A percentile compares a stretch with the other conserved stretches of the same genome.
phyloP scores from a whole-genome alignment of 2,113 vertebrate species.

The Cepphus grylle region DNA sequence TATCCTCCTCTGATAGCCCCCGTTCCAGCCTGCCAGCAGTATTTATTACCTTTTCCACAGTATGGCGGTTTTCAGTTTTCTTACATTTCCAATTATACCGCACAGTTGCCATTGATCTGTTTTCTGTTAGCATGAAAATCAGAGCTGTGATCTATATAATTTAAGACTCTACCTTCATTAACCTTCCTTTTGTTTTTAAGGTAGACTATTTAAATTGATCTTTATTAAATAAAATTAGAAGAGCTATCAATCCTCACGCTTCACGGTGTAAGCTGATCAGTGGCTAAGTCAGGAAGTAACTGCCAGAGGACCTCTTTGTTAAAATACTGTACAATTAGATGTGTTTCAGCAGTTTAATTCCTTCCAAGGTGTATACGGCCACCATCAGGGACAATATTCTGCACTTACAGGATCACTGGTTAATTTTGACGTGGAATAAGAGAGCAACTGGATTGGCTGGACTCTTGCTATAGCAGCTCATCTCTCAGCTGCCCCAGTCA shows the following conservation, averaged over 20 bases:
- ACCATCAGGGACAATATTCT: background rate
- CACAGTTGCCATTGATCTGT: slow-evolving; percentile 71
- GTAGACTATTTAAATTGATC: slow-evolving; percentile 70
- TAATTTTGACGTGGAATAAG: background rate
- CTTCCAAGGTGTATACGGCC: background rate
- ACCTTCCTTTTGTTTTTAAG: slow-evolving; percentile 72
- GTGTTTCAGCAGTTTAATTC: slow-evolving; percentile 8
- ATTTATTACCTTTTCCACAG: slow-evolving; percentile 68
- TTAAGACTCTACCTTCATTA: slow-evolving; percentile 72
- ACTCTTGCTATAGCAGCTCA: background rate
- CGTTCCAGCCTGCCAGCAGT: slow-evolving; percentile 35
- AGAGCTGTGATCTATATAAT: slow-evolving; percentile 70
- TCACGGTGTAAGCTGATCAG: slow-evolving; percentile 47
- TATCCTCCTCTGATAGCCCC: slow-evolving; percentile 21
- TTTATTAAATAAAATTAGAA: slow-evolving; percentile 70
- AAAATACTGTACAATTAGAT: slow-evolving; percentile 7
- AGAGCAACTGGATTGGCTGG: background rate
- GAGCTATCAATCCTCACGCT: slow-evolving; percentile 65
- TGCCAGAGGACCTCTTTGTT: slow-evolving; percentile 56
- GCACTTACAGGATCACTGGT: background rate
- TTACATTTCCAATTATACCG: slow-evolving; percentile 71
- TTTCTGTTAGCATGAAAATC: slow-evolving; percentile 71
- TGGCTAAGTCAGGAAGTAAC: slow-evolving; percentile 53
- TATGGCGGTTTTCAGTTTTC: slow-evolving; percentile 65
- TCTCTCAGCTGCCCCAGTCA: background rate